These are phyloP conservation scores for Aplysina aerophoba DNA, from an alignment of 37 sponge, comb jelly and placozoan species.

Conservation along the genomic window DNA sequence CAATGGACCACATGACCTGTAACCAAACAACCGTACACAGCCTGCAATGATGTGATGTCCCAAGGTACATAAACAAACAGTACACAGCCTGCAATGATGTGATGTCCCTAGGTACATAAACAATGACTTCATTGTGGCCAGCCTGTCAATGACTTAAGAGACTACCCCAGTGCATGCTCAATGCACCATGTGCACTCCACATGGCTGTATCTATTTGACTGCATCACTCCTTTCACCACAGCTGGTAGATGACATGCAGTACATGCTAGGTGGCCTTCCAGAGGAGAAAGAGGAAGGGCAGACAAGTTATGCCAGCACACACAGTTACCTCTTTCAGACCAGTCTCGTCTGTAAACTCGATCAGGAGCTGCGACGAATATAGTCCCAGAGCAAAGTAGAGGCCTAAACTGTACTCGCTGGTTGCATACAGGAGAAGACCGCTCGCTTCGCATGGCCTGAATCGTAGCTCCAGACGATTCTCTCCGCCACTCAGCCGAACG, in stretches of 20 bases:
- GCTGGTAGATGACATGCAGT: too few species aligned
- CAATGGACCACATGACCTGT: too few species aligned
- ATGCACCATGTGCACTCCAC: too few species aligned
- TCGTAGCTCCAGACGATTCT: not conserved
- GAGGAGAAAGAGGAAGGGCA: too few species aligned
- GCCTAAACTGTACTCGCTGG: not conserved
- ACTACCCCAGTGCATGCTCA: too few species aligned
- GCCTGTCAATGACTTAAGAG: too few species aligned
- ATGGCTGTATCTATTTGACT: too few species aligned
- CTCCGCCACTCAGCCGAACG: not conserved
- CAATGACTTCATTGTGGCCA: too few species aligned
- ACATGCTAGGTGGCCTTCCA: too few species aligned
- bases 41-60: not conserved
- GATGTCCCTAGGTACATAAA: not conserved
- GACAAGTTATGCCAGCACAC: too few species aligned
- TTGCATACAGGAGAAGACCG: conserved; percentile 16
- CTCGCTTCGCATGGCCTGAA: conserved; percentile 15
- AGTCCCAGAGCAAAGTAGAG: conserved; percentile 59
- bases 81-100: not conserved
- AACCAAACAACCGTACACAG: not conserved
- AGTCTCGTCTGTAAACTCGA: conserved; percentile 22
- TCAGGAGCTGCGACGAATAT: not conserved
- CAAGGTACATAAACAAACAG: too few species aligned
- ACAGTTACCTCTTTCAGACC: conserved; percentile 38
- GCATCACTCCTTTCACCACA: too few species aligned